These are phyloP conservation scores for Lipotes vexillifer DNA, from an alignment of 2,113 vertebrate genomes.

Conservation along the genomic window DNA sequence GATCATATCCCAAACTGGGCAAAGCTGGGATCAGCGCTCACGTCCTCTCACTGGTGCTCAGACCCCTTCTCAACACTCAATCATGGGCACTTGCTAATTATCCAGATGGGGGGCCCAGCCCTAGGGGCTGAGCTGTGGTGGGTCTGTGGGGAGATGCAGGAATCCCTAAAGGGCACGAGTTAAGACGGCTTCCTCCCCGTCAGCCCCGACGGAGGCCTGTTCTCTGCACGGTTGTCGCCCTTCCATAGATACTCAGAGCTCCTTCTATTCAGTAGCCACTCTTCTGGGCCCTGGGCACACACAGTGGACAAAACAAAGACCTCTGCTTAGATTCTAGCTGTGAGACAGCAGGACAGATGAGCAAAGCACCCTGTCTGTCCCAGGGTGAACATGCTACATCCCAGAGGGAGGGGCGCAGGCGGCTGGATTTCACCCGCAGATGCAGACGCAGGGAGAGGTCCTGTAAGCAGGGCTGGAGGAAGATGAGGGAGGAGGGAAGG, in stretches of 20 bases:
- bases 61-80: background rate
- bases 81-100: fast-evolving
- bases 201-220: background rate
- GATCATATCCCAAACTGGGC: too few species aligned
- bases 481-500: background rate
- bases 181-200: background rate
- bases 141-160: background rate
- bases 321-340: fast-evolving
- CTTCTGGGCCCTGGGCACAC: background rate
- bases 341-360: fast-evolving
- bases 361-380: fast-evolving
- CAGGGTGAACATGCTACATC: fast-evolving
- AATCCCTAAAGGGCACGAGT: too few species aligned
- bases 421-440: too few species aligned
- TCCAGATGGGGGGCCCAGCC: fast-evolving
- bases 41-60: background rate
- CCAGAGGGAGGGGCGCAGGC: background rate
- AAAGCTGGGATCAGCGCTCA: background rate
- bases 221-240: fast-evolving
- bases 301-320: background rate
- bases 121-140: background rate
- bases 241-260: background rate
- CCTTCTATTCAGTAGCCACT: background rate
- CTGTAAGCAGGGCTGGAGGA: background rate
- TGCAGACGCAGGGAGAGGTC: too few species aligned